A percentile compares a stretch with the other conserved stretches of the same genome.
Evolutionary conservation across 2,888 invertebrate species (phyloP).

Genomic region (Bembecia ichneumoniformis): DNA sequence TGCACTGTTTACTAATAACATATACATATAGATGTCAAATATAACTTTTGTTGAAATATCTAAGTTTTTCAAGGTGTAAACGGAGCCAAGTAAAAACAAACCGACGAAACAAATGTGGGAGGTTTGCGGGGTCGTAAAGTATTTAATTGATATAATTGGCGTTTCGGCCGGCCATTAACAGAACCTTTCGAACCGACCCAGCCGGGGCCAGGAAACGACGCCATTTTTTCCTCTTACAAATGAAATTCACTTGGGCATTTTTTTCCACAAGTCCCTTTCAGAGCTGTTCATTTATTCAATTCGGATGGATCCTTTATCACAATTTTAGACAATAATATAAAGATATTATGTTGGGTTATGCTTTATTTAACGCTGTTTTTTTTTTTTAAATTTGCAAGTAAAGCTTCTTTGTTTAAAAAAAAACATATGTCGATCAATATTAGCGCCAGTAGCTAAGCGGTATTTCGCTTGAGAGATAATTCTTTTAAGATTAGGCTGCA

Average conservation of each 20-base stretch:
- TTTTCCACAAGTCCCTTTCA: constrained; percentile 43
- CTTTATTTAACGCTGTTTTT: background rate
- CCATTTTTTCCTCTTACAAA: constrained; percentile 40
- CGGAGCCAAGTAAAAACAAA: background rate
- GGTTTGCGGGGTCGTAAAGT: constrained; percentile 32
- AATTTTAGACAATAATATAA: constrained; percentile 33
- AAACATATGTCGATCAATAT: no score
- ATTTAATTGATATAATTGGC: constrained; percentile 68
- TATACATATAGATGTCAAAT: no score
- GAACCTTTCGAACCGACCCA: constrained; percentile 31
- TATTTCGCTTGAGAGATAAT: no score
- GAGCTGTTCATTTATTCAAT: constrained; percentile 53
- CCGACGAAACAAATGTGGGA: constrained; percentile 4
- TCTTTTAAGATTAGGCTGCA: no score
- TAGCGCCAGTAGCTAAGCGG: no score
- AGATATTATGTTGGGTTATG: constrained; percentile 15
- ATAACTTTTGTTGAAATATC: no score
- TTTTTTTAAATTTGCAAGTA: no score
- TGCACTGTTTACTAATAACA: no score
- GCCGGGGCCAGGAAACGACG: constrained; percentile 41
- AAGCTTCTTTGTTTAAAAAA: no score
- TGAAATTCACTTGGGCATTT: constrained; percentile 47
- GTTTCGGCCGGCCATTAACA: constrained; percentile 56
- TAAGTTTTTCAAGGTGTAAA: no score
- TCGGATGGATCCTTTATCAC: constrained; percentile 37